Percentiles rank a stretch among this genome's conserved stretches.
These are phyloP conservation scores for Epinotia demarniana DNA, from an alignment of 2,888 invertebrate genomes.

Conservation along the genomic window DNA sequence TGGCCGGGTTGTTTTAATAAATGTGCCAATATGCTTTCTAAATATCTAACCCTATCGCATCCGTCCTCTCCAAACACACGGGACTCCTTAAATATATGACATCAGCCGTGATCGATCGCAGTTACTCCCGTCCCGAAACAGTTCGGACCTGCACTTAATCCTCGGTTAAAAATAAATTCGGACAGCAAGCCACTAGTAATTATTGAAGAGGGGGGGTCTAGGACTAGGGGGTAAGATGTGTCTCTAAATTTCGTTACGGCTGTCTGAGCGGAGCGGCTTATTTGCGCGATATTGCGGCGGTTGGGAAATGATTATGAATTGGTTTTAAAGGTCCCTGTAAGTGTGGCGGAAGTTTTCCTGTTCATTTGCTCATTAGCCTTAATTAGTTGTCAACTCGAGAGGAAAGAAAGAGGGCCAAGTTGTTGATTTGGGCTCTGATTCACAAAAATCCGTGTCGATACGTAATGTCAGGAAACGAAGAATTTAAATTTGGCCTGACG, in stretches of 20 bases:
- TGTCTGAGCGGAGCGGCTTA: slow-evolving; percentile 4
- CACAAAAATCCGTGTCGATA: too few relatives aligned
- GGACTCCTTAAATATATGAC: slow-evolving; percentile 6
- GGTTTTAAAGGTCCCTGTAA: slow-evolving; percentile 9
- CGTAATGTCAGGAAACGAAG: too few relatives aligned
- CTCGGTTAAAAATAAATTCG: slow-evolving; percentile 45
- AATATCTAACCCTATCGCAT: not conserved
- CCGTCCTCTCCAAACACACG: slow-evolving; percentile 25
- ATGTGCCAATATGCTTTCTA: too few relatives aligned
- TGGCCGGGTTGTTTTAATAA: too few relatives aligned
- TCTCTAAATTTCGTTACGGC: slow-evolving; percentile 37
- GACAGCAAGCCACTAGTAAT: slow-evolving; percentile 39
- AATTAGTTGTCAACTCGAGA: not conserved
- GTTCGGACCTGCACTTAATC: slow-evolving; percentile 18
- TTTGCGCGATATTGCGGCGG: slow-evolving; percentile 7
- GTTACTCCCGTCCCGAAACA: slow-evolving; percentile 35
- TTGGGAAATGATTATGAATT: slow-evolving; percentile 12
- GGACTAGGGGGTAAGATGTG: slow-evolving; percentile 28
- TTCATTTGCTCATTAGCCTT: not conserved
- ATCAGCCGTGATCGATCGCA: slow-evolving; percentile 30
- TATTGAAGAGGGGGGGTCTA: slow-evolving; percentile 37
- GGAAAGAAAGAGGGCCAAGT: not conserved
- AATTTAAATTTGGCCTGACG: too few relatives aligned
- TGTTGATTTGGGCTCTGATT: too few relatives aligned
- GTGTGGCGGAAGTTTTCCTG: not conserved